Evolutionary conservation across 2,797 vertebrate genomes (phyloP), one percentile per base, ranked within the genome.

Genomic region (Sparus aurata): DNA sequence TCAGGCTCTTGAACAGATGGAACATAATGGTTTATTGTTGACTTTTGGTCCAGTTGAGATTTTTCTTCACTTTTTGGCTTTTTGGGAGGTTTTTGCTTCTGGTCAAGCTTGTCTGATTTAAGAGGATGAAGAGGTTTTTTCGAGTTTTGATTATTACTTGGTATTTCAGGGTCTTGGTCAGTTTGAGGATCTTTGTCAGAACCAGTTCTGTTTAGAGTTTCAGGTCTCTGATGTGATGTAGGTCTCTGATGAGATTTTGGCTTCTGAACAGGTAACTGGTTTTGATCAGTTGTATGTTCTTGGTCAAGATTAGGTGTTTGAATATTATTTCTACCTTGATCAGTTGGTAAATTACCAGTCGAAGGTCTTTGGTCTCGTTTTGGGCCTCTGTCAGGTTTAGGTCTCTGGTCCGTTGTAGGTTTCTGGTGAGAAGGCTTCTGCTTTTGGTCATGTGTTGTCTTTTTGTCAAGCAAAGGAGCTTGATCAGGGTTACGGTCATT

Each of bases 401-500:
- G 15, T 72, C 76, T 87, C 55, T 27, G 83, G 17, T 71, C 50
- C 1, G 9, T 57, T 73, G 34, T 68, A 16, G 79, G 72, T 86
- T 84, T 91, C 27, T 52, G 69, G 2, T 43, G 55, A 50, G 65
- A 27, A 46, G 80, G 74, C 10, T 53, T 86, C 66, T 49, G 75
- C 27, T 82, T 91, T 82, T 77, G 87, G 54, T 78, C 75, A 16
- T 16, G 20, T 69, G 82, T 90, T 43, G 23, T 41, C 67, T 69
- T 85, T 80, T 64, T 77, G 52, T 80, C 76, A 73, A 82, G 27
- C 30, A 53, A 49, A 76, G 57, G 62, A 60, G 22, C 45, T 73
- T 1, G 77, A 41, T 69, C 88, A 34, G 69, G 80, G 85, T 89
- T 91, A 75, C 1, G 65, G 17, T 64, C 83, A 80, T 72, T 84